Evolutionary conservation across 2,888 invertebrate species (phyloP).

Genomic region (Exephanes ischioxanthus): DNA sequence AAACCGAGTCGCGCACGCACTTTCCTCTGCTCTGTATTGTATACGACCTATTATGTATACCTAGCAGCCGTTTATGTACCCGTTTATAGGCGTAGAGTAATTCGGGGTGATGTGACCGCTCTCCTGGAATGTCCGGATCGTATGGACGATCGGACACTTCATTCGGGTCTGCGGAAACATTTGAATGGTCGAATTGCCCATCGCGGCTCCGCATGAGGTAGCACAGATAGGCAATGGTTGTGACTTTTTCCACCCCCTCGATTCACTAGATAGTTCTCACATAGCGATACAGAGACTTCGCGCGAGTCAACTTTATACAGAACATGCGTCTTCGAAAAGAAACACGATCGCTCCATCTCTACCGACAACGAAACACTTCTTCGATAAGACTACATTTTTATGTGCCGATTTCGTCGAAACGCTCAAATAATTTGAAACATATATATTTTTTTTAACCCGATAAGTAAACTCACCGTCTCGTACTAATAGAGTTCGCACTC

Average conservation of each 20-base stretch:
- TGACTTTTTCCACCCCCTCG: background rate
- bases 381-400: background rate
- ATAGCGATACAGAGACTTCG: no score
- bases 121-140: background rate
- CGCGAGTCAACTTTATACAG: background rate
- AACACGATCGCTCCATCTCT: background rate
- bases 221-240: background rate
- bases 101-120: conserved; percentile 52
- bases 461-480: background rate
- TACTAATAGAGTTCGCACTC: background rate
- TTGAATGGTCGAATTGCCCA: background rate
- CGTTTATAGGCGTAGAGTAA: conserved; percentile 64
- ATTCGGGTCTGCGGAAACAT: background rate
- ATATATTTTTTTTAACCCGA: background rate
- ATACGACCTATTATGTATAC: background rate
- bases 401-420: background rate
- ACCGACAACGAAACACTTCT: background rate
- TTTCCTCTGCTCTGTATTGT: background rate
- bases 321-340: background rate
- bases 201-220: background rate
- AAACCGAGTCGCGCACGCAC: background rate
- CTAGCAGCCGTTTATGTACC: background rate
- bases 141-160: background rate
- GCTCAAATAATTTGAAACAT: background rate
- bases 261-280: background rate